Conservation (phyloP, 2,797 vertebrate genomes). For the Amniataba percoides region DNA sequence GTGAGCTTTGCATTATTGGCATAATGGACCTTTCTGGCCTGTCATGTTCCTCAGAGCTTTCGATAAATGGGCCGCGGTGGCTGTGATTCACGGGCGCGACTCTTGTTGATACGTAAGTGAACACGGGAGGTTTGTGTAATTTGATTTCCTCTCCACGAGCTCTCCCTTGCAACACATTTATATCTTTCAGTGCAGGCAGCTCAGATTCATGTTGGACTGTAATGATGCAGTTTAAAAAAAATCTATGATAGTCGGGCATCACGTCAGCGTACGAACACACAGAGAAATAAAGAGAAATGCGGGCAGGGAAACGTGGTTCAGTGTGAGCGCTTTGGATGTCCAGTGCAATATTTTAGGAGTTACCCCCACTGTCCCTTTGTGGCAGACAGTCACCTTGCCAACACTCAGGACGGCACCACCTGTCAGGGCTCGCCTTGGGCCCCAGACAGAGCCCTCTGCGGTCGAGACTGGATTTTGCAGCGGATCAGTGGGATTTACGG, state of each 20-base stretch:
- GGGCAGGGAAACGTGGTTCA: slow-evolving; percentile 15
- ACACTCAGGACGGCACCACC: slow-evolving; percentile 68
- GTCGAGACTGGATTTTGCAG: slow-evolving; percentile 79
- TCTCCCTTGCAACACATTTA: slow-evolving; percentile 40
- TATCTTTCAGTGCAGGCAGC: slow-evolving; percentile 41
- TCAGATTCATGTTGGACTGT: slow-evolving; percentile 63
- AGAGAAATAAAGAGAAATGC: slow-evolving; percentile 19
- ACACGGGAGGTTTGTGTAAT: slow-evolving; percentile 56
- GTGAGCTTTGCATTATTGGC: slow-evolving; percentile 50
- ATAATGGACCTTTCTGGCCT: slow-evolving; percentile 41
- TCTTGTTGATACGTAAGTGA: slow-evolving; percentile 55
- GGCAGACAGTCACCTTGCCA: slow-evolving; percentile 81
- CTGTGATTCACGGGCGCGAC: slow-evolving; percentile 51
- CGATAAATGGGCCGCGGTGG: slow-evolving; percentile 62
- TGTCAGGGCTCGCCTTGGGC: slow-evolving; percentile 73
- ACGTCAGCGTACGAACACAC: slow-evolving; percentile 31
- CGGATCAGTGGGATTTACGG: slow-evolving; percentile 78
- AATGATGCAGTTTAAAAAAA: slow-evolving; percentile 70
- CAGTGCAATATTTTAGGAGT: slow-evolving; percentile 71
- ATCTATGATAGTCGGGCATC: slow-evolving; percentile 57
- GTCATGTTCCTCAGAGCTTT: slow-evolving; percentile 42
- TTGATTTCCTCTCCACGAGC: slow-evolving; percentile 46
- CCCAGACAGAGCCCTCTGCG: slow-evolving; percentile 68
- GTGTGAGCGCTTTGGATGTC: slow-evolving; percentile 52
- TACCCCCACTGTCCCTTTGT: slow-evolving; percentile 59